Conservation (phyloP, 2,797 vertebrate species). For the Rhinella marina region DNA sequence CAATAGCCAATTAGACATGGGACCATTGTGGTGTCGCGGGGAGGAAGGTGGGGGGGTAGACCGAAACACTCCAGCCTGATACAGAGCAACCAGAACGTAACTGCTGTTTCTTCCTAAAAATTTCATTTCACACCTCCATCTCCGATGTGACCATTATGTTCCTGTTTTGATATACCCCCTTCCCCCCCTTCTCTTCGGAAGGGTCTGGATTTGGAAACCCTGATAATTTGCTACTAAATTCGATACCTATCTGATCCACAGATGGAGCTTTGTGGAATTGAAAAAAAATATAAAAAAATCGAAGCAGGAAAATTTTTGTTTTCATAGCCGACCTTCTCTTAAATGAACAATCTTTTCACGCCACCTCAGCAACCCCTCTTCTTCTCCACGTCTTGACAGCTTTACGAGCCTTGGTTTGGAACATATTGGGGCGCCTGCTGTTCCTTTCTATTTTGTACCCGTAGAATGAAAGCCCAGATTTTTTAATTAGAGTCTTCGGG, state of each 20-base stretch:
- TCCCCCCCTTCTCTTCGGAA: constrained; percentile 21
- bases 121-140: constrained; percentile 51
- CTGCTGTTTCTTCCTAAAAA: constrained; percentile 41
- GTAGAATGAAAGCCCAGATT: constrained; percentile 68
- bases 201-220: constrained; percentile 63
- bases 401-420: constrained; percentile 72
- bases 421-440: constrained; percentile 68
- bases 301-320: constrained; percentile 58
- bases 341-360: constrained; percentile 73
- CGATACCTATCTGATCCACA: constrained; percentile 72
- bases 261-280: constrained; percentile 72
- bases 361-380: constrained; percentile 72
- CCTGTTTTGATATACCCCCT: constrained; percentile 39
- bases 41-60: constrained; percentile 18
- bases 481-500: constrained; percentile 88
- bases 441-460: constrained; percentile 67
- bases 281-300: constrained; percentile 61
- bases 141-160: constrained; percentile 37
- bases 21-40: constrained; percentile 28
- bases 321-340: constrained; percentile 66
- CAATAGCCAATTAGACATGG: constrained; percentile 56
- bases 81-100: constrained; percentile 9
- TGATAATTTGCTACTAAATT: constrained; percentile 76
- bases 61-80: constrained; percentile 8
- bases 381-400: constrained; percentile 75